phyloP scores from a whole-genome alignment of 2,888 invertebrate species.

The Cacoxenus indagator region DNA sequence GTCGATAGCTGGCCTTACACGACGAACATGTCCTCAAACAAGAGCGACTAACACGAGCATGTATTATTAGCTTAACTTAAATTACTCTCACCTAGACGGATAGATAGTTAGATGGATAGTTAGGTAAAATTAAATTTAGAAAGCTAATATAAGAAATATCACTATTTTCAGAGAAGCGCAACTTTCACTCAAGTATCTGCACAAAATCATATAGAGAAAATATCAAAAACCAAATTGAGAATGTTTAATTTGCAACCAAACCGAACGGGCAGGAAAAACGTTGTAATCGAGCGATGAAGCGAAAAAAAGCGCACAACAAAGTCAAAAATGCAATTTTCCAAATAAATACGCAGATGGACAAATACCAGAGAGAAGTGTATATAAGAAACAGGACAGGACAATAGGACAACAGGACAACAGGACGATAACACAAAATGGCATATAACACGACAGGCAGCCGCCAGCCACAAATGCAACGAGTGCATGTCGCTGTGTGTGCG shows the following conservation, averaged over 20 bases:
- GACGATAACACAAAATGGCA: not conserved
- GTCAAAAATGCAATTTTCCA: slow-evolving; percentile 19
- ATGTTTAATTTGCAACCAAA: not conserved
- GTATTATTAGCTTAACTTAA: too few relatives aligned
- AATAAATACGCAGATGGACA: slow-evolving; percentile 4
- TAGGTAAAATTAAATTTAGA: too few relatives aligned
- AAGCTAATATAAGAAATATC: too few relatives aligned
- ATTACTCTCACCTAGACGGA: too few relatives aligned
- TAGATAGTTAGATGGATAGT: too few relatives aligned
- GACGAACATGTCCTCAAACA: too few relatives aligned
- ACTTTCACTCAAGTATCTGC: not conserved
- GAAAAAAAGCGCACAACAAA: slow-evolving; percentile 6
- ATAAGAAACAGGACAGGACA: not conserved
- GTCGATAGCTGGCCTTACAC: too few relatives aligned
- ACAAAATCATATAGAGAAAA: not conserved
- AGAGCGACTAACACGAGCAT: too few relatives aligned
- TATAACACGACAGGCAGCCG: not conserved
- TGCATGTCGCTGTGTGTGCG: too few relatives aligned
- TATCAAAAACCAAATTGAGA: not conserved
- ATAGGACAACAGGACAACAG: too few relatives aligned
- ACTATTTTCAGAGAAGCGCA: not conserved
- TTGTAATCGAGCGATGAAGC: not conserved
- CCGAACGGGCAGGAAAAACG: slow-evolving; percentile 14
- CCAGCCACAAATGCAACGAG: not conserved
- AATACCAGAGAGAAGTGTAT: not conserved